phyloP scores from a whole-genome alignment of 2,797 vertebrate genomes.

The Siniperca obscura region DNA sequence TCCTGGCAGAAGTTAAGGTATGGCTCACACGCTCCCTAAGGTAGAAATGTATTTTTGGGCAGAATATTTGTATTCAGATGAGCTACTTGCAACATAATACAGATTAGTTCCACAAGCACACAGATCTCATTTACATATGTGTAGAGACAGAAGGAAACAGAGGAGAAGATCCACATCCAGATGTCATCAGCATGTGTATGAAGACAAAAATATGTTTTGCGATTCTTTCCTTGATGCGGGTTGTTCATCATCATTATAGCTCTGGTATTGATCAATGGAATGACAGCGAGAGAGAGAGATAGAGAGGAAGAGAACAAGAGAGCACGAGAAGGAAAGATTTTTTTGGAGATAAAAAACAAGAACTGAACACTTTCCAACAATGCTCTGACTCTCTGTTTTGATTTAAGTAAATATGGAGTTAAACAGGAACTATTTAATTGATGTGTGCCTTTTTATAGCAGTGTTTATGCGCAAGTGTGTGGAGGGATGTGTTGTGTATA shows the following conservation, averaged over 20 bases:
- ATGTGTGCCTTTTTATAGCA: constrained; percentile 37
- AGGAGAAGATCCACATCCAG: constrained; percentile 69
- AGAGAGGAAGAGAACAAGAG: constrained; percentile 35
- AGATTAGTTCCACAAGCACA: constrained; percentile 68
- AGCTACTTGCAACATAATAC: constrained; percentile 70
- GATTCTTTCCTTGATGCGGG: constrained; percentile 45
- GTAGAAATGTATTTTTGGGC: constrained; percentile 35
- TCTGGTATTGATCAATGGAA: constrained; percentile 70
- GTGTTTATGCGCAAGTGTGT: constrained; percentile 29
- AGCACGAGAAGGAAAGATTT: constrained; percentile 23
- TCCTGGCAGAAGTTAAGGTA: constrained; percentile 27
- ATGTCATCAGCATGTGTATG: constrained; percentile 65
- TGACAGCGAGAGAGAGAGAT: constrained; percentile 18
- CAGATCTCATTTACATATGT: constrained; percentile 67
- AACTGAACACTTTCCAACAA: constrained; percentile 53
- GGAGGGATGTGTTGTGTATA: constrained; percentile 25
- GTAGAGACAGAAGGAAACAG: constrained; percentile 63
- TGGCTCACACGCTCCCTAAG: constrained; percentile 41
- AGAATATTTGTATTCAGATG: constrained; percentile 64
- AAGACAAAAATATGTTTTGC: constrained; percentile 61
- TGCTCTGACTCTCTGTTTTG: constrained; percentile 47
- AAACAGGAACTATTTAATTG: constrained; percentile 65
- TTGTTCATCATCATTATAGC: constrained; percentile 63
- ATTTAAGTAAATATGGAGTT: constrained; percentile 57
- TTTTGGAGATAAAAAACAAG: constrained; percentile 53